Evolutionary conservation across 2,888 invertebrate genomes (phyloP).

Genomic region (Nephrotoma appendiculata): DNA sequence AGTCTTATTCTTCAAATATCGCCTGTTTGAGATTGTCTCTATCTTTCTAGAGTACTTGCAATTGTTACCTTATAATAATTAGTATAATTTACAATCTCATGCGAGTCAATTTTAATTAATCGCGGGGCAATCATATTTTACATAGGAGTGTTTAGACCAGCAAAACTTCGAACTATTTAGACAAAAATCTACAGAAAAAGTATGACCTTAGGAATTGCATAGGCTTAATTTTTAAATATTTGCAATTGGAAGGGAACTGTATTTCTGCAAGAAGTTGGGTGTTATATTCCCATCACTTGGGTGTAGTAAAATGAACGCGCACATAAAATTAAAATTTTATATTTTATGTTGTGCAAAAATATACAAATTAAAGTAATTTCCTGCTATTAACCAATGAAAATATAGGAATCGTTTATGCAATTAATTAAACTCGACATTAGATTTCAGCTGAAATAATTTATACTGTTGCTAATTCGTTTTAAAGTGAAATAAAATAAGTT

Average conservation of each 20-base stretch:
- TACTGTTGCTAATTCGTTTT: not conserved
- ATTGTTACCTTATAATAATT: too few relatives aligned
- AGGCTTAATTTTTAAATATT: not conserved
- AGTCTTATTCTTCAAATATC: too few relatives aligned
- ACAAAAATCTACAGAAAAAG: too few relatives aligned
- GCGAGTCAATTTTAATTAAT: too few relatives aligned
- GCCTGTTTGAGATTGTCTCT: too few relatives aligned
- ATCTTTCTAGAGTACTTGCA: too few relatives aligned
- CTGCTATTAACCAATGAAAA: not conserved
- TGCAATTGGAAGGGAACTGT: not conserved
- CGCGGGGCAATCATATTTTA: too few relatives aligned
- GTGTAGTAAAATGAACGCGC: not conserved
- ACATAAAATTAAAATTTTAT: not conserved
- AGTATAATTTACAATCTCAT: too few relatives aligned
- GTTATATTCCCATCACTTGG: not conserved
- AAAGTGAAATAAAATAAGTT: not conserved
- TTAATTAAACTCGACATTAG: not conserved
- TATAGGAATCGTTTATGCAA: not conserved
- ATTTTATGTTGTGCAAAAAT: not conserved
- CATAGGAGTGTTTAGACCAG: too few relatives aligned
- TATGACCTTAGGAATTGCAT: too few relatives aligned
- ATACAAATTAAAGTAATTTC: not conserved
- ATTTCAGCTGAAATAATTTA: not conserved
- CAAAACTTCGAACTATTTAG: too few relatives aligned
- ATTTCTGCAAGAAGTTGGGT: not conserved